phyloP scores from a whole-genome alignment of 92 coral and sea anemone species.

The Siderastrea radians region DNA sequence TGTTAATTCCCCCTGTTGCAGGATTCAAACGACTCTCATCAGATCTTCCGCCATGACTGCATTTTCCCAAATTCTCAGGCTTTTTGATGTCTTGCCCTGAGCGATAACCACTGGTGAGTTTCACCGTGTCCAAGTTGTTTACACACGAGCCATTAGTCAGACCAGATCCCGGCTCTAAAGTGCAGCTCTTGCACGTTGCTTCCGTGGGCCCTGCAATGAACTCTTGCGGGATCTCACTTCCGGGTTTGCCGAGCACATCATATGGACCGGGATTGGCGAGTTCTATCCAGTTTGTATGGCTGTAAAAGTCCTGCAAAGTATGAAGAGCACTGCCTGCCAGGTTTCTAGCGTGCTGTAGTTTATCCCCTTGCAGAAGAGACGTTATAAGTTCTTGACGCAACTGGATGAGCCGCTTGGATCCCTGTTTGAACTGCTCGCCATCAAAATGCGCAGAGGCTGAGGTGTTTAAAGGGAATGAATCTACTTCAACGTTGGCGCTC shows the following conservation, averaged over 20 bases:
- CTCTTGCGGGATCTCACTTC: conserved; percentile 30
- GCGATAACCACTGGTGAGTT: conserved; percentile 77
- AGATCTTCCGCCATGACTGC: conserved; percentile 72
- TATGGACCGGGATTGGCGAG: conserved; percentile 48
- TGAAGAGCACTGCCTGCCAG: conserved; percentile 69
- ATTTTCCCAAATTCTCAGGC: conserved; percentile 64
- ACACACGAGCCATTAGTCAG: conserved; percentile 34
- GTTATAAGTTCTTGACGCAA: conserved; percentile 62
- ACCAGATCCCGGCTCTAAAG: conserved; percentile 2
- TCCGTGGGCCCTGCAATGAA: conserved; percentile 57
- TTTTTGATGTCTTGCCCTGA: conserved; percentile 74
- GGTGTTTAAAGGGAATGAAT: conserved; percentile 30
- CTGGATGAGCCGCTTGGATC: conserved; percentile 43
- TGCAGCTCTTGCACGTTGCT: conserved; percentile 57
- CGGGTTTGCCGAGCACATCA: conserved; percentile 43
- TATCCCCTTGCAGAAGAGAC: conserved; percentile 36
- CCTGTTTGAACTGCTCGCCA: conserved; percentile 64
- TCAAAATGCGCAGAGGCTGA: conserved; percentile 71
- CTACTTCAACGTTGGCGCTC: conserved; percentile 68
- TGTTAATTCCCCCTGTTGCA: conserved; percentile 81
- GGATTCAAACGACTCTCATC: conserved; percentile 55
- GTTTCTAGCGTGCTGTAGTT: conserved; percentile 60
- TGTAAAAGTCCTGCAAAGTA: conserved; percentile 83
- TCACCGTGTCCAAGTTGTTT: conserved; percentile 49
- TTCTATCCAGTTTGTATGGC: conserved; percentile 83